Base-by-base conservation (phyloP, 2,888 invertebrate genomes). In the Tiliacea aurago region DNA sequence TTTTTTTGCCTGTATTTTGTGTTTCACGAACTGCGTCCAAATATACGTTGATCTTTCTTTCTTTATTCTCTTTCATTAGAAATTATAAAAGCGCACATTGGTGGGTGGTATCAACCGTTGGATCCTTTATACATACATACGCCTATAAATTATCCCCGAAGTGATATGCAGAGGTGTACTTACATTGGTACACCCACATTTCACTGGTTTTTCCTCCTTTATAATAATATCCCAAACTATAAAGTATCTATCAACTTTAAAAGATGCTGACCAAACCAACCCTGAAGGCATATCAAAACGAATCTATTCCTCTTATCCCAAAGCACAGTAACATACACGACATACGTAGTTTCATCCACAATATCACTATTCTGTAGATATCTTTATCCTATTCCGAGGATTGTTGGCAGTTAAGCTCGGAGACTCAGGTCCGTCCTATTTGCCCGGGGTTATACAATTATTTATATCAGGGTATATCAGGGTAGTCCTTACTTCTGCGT, bases 401-500 rank as follows among this genome's bases (percentile, higher is more conserved):
- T 62, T 62, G 62, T 43, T 58, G 66, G 55, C 68, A 81, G 70
- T 78, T 82, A 55, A 69, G 65, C 62, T 59, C 4, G 51, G 68
- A 28, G 43, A 43, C 59, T 53, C 47, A 37, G 65, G 81, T 83
- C 83, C 66, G 47, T 75, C 69, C 65, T 61, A 70, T 79, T 51
- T 59, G 83, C 81, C 79, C 5, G 65, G 45, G 66, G 81, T 79
- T 4, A 63, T 62, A 65, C 37, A 75, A 69, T 28, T 28, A 28
- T 62, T 75, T 71, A 55, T 83, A 83, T 75, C 59, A 63, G 58
- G n/a, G 51, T 71, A 55, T 83, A 83, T 75, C 59, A 63, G 58
- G n/a, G 51, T 28, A 71, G 37, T 66, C 9, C 33, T 55, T 55
- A 55, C 53, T 64, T 49, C 55, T 62, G 7, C 10, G 10, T 51